phyloP scores from a whole-genome alignment of 1,140 invertebrate species.

The Oedothorax gibbosus region DNA sequence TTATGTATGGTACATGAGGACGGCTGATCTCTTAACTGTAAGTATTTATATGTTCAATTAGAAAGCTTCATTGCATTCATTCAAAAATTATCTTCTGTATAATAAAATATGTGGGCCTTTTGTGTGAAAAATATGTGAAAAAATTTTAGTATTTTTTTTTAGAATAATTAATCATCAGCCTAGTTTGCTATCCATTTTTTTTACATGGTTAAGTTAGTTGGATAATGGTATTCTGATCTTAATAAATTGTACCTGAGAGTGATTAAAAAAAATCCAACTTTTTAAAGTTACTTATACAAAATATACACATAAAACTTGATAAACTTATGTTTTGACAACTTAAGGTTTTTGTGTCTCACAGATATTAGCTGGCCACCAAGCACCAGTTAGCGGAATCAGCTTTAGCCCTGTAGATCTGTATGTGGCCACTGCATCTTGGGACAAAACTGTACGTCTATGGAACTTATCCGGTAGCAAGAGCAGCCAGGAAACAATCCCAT shows the following conservation, averaged over 20 bases:
- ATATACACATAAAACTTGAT: not conserved
- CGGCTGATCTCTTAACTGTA: constrained; percentile 89
- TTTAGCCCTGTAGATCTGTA: constrained; percentile 81
- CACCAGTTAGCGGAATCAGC: constrained; percentile 84
- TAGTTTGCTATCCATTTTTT: no score
- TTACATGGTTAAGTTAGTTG: no score
- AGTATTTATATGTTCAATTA: constrained; percentile 44
- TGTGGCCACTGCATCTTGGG: constrained; percentile 92
- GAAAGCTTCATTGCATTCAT: no score
- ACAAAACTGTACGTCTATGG: constrained; percentile 92
- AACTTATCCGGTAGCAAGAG: constrained; percentile 86
- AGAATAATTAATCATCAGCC: not conserved
- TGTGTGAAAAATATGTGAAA: no score
- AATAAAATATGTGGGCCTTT: no score
- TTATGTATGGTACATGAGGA: constrained; percentile 94
- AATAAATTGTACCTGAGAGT: no score
- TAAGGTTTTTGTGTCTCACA: constrained; percentile 66
- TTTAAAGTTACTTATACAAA: no score
- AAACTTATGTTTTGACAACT: constrained; percentile 14
- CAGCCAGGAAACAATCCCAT: constrained; percentile 83
- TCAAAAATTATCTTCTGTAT: no score
- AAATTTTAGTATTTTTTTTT: no score
- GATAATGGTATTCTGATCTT: no score
- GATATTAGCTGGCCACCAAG: constrained; percentile 91
- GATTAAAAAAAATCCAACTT: no score